Conservation (phyloP, 2,888 invertebrate species). For the Nesidiocoris tenuis region DNA sequence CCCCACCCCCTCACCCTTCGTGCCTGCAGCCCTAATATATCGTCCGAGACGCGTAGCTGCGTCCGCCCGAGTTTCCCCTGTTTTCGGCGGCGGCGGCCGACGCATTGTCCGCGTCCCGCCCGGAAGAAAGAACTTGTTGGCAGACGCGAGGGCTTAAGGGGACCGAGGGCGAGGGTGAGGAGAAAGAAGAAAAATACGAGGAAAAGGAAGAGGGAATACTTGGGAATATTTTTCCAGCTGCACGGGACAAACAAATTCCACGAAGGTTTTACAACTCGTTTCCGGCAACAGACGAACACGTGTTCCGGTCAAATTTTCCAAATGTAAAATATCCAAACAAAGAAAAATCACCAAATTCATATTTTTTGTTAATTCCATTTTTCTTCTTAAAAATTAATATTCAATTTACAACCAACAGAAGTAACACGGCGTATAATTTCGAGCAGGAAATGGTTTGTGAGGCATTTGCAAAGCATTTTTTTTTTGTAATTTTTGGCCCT, state of each 20-base stretch:
- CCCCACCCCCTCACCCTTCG: slow-evolving; percentile 17
- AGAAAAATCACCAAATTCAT: no score
- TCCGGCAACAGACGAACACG: neutral
- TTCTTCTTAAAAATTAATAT: no score
- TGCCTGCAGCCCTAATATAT: slow-evolving; percentile 2
- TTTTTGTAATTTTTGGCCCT: no score
- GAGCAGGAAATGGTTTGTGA: no score
- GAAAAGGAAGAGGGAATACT: neutral
- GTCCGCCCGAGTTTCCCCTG: neutral
- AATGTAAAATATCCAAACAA: no score
- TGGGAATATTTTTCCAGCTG: neutral
- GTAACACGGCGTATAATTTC: no score
- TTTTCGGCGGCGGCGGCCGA: neutral
- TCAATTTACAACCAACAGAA: no score
- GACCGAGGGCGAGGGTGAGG: neutral
- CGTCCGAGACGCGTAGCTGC: neutral
- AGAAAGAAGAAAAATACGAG: no score
- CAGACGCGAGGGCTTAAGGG: neutral
- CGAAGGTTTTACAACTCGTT: neutral
- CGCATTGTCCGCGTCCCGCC: neutral
- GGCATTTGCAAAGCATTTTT: no score
- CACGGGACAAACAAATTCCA: neutral
- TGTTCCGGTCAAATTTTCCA: no score
- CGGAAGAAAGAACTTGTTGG: neutral
- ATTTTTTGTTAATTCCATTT: no score